phyloP scores from a whole-genome alignment of 2,797 vertebrate genomes.

The Anguilla obscura region DNA sequence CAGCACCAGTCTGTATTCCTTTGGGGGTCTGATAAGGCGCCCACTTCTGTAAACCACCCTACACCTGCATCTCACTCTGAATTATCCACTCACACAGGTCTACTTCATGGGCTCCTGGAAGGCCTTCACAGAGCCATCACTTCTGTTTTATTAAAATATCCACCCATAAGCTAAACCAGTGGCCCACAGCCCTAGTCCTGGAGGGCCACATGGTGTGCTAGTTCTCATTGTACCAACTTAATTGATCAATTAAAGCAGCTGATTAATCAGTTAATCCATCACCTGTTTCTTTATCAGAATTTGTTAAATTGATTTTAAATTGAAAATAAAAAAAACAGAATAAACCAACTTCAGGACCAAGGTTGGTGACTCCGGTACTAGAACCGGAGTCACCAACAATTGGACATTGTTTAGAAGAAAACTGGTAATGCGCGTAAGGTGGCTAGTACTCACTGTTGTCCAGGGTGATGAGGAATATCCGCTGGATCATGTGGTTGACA shows the following conservation, averaged over 20 bases:
- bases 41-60: too few species aligned
- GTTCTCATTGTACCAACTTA: not conserved
- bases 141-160: not conserved
- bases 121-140: not conserved
- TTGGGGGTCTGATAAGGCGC: too few species aligned
- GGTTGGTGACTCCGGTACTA: not conserved
- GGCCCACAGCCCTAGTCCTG: not conserved
- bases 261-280: not conserved
- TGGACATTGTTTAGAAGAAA: not conserved
- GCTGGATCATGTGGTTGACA: slow-evolving; percentile 99
- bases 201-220: not conserved
- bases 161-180: not conserved
- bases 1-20: too few species aligned
- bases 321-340: not conserved
- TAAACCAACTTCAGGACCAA: not conserved
- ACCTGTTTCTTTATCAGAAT: not conserved
- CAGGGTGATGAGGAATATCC: slow-evolving; percentile 95
- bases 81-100: not conserved
- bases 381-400: not conserved
- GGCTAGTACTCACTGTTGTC: slow-evolving; percentile 88
- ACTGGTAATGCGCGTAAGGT: not conserved
- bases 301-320: not conserved
- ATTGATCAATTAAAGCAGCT: not conserved
- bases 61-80: not conserved
- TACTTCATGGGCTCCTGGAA: not conserved